phyloP scores from a whole-genome alignment of 2,113 vertebrate genomes.

The Centropus bengalensis region DNA sequence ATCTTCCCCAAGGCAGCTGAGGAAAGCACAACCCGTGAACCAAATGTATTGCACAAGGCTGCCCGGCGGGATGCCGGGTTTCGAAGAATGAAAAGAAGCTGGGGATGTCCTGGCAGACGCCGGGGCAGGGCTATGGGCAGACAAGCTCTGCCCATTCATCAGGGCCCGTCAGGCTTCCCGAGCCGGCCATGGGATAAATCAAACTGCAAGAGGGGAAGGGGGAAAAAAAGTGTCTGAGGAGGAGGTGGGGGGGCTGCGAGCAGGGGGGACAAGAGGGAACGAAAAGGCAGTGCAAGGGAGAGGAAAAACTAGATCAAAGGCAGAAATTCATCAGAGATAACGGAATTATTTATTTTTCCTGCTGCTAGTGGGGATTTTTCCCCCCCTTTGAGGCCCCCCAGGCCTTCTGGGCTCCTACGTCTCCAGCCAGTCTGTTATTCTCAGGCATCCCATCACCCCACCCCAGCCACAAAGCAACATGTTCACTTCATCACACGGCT shows the following conservation, averaged over 20 bases:
- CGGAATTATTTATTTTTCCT: slow-evolving; percentile 85
- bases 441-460: slow-evolving; percentile 67
- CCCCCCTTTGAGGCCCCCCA: slow-evolving; percentile 73
- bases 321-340: slow-evolving; percentile 85
- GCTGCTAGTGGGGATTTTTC: slow-evolving; percentile 64
- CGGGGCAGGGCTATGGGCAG: slow-evolving; percentile 36
- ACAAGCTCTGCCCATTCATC: slow-evolving; percentile 72
- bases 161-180: slow-evolving; percentile 63
- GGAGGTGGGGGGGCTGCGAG: not conserved
- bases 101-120: slow-evolving; percentile 26
- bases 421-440: slow-evolving; percentile 73
- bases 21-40: not conserved
- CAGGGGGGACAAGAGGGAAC: slow-evolving; percentile 12
- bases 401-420: slow-evolving; percentile 71
- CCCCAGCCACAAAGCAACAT: slow-evolving; percentile 66
- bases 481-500: slow-evolving; percentile 69
- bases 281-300: slow-evolving; percentile 44
- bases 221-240: slow-evolving; percentile 20
- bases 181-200: slow-evolving; percentile 71
- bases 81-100: not conserved
- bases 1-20: not conserved
- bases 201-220: slow-evolving; percentile 39
- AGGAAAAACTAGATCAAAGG: slow-evolving; percentile 79
- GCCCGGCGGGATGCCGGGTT: not conserved
- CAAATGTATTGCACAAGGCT: not conserved